These are phyloP conservation scores for Syngnathus acus DNA, from an alignment of 2,797 vertebrate species.

Conservation along the genomic window DNA sequence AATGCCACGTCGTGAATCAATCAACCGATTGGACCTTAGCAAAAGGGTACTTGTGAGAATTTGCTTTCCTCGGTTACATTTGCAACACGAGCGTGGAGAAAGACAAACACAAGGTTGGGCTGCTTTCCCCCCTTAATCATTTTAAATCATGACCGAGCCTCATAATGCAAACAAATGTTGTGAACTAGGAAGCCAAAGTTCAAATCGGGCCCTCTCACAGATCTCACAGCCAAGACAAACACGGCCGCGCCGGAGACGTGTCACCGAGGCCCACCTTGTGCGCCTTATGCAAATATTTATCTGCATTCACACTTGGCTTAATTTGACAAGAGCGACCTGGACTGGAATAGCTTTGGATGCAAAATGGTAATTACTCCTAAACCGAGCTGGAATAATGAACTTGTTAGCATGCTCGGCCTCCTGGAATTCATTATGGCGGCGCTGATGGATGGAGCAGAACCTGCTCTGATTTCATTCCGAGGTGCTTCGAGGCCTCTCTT, in stretches of 20 bases:
- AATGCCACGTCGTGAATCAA: slow-evolving; percentile 3
- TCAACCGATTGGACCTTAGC: slow-evolving; percentile 1
- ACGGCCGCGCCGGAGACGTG: slow-evolving; percentile 15
- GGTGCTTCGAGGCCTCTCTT: neutral
- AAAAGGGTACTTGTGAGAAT: neutral
- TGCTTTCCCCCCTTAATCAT: neutral
- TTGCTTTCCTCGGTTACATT: neutral
- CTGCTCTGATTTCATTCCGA: slow-evolving; percentile 31
- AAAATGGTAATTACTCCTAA: slow-evolving; percentile 70
- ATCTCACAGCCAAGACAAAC: neutral
- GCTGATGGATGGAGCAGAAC: slow-evolving; percentile 45
- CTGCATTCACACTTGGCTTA: slow-evolving; percentile 53
- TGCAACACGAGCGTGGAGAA: neutral
- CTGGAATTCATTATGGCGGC: slow-evolving; percentile 58
- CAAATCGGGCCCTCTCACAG: neutral
- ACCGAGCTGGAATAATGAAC: slow-evolving; percentile 64
- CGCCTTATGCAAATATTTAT: slow-evolving; percentile 60
- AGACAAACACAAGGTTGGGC: neutral
- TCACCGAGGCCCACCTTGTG: slow-evolving; percentile 17
- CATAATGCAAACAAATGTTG: neutral
- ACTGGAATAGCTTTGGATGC: slow-evolving; percentile 60
- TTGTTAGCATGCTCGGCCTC: slow-evolving; percentile 67
- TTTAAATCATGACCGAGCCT: neutral
- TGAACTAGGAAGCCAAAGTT: neutral
- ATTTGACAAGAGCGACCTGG: slow-evolving; percentile 56